A percentile compares a stretch with the other conserved stretches of the same genome.
These are phyloP conservation scores for Xenopus borealis DNA, from an alignment of 2,113 vertebrate species.

Conservation along the genomic window DNA sequence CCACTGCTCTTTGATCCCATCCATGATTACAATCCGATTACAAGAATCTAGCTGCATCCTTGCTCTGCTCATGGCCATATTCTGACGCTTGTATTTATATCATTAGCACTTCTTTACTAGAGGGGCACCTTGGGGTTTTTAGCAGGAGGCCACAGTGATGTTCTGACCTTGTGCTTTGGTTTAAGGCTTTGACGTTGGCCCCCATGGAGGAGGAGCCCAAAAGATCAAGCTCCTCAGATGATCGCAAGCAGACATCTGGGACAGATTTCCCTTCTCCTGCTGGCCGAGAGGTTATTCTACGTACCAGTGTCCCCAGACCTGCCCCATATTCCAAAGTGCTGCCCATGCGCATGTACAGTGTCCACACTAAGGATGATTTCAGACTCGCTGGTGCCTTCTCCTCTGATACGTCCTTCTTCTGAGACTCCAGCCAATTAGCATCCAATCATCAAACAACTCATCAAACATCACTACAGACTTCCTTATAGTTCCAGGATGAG, in stretches of 20 bases:
- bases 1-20: no score
- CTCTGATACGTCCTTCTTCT: slow-evolving; percentile 93
- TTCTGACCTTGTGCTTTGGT: slow-evolving; percentile 49
- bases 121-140: no score
- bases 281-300: slow-evolving; percentile 84
- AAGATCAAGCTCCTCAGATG: slow-evolving; percentile 57
- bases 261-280: slow-evolving; percentile 81
- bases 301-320: slow-evolving; percentile 77
- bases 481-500: no score
- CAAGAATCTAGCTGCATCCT: no score
- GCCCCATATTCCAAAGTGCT: slow-evolving; percentile 87
- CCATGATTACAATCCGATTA: no score
- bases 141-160: not conserved
- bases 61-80: no score
- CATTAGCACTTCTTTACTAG: no score
- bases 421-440: not conserved
- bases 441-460: no score
- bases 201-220: slow-evolving; percentile 77
- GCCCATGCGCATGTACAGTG: slow-evolving; percentile 93
- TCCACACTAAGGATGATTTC: slow-evolving; percentile 88
- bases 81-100: no score
- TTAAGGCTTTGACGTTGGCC: slow-evolving; percentile 69
- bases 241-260: slow-evolving; percentile 56
- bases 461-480: no score
- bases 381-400: slow-evolving; percentile 90